Evolutionary conservation across 2,113 vertebrate genomes (phyloP).

Genomic region (Prietella phreatophila): DNA sequence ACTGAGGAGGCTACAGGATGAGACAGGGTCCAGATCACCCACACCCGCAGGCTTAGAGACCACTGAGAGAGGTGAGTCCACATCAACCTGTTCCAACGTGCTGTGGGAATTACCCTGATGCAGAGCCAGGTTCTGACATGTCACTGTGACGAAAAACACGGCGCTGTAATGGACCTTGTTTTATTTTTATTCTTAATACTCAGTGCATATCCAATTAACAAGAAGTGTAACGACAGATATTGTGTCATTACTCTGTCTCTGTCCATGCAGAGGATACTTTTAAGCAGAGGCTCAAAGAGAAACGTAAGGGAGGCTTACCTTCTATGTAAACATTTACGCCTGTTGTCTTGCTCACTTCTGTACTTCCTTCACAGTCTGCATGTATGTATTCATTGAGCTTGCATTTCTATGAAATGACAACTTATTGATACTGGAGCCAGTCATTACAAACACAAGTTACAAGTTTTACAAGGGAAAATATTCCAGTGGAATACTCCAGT

Average conservation of each 20-base stretch:
- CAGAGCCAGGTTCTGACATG: slow-evolving; percentile 10
- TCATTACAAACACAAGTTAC: background rate
- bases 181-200: background rate
- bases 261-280: slow-evolving; percentile 89
- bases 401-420: slow-evolving; percentile 65
- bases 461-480: background rate
- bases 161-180: background rate
- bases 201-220: background rate
- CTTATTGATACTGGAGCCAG: slow-evolving; percentile 45
- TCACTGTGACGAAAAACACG: background rate
- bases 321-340: slow-evolving; percentile 51
- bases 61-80: slow-evolving; percentile 79
- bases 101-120: background rate
- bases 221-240: slow-evolving; percentile 34
- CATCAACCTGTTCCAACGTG: slow-evolving; percentile 26
- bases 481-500: background rate
- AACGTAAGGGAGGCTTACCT: slow-evolving; percentile 86
- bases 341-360: slow-evolving; percentile 56
- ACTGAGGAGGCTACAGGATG: slow-evolving; percentile 82
- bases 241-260: slow-evolving; percentile 68
- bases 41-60: slow-evolving; percentile 70
- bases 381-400: slow-evolving; percentile 72
- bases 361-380: slow-evolving; percentile 76
- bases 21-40: slow-evolving; percentile 74
- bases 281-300: slow-evolving; percentile 98